Evolutionary conservation across 2,888 invertebrate species (phyloP), one percentile per base, ranked within the genome.

Genomic region (Dasysyrphus tricinctus): DNA sequence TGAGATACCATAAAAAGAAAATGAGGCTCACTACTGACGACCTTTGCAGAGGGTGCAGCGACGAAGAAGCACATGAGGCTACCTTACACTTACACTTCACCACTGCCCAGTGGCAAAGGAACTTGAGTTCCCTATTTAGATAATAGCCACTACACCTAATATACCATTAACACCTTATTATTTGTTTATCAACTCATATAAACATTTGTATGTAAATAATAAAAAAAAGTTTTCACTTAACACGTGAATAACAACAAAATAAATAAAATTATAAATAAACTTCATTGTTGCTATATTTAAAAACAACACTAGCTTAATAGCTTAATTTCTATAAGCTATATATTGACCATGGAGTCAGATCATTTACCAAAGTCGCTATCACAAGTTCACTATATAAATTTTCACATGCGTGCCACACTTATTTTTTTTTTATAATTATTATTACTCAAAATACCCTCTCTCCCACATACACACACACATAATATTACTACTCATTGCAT

Each of bases 361-460:
- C 19, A 51, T 39, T 32, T 37, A 34, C 51, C 49, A 67, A 63
- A 29, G 42, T 63, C 7, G 29, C n/a, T 19, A 19, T 39, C 19
- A 29, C 61, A 63, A 51, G 29, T 69, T 69, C 51, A 65, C 14
- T 24, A 47, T 2, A n/a, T n/a, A n/a, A 5, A 42, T 37, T 24
- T 61, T 39, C 24, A 51, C 51, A 69, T 51, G 69, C 69, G 69
- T 69, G n/a, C 2, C 47, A 32, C 65, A 24, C 9, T 51, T 49
- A 37, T 12, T 16, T 34, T 49, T 19, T 12, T 24, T 29, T 24
- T 51, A 29, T 12, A 51, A 14, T 24, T 47, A 12, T 57, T 37
- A 19, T 65, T 65, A 16, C 34, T 65, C 14, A 49, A 32, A 19
- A 11, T 49, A 34, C 49, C 49, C 67, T 5, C 54, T 69, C 69